Evolutionary conservation across 2,113 vertebrate genomes (phyloP).

Genomic region (Peromyscus leucopus): DNA sequence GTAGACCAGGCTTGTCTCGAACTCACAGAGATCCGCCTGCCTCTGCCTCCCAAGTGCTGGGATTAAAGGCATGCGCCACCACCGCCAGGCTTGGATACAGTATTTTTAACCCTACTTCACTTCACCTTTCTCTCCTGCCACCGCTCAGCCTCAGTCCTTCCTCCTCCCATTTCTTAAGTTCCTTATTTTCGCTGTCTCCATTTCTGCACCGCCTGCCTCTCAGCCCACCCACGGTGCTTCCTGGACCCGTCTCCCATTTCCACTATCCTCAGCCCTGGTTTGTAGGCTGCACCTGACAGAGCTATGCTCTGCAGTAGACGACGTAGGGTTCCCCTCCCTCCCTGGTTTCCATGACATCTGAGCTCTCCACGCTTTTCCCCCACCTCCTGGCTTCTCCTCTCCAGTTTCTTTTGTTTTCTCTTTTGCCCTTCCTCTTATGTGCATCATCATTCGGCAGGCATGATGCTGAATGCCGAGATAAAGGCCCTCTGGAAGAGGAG

Average conservation of each 20-base stretch:
- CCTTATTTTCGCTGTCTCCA: not conserved
- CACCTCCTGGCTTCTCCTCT: not conserved
- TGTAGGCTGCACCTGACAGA: not conserved
- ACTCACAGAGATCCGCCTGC: too few species aligned
- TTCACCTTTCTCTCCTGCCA: not conserved
- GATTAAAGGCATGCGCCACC: too few species aligned
- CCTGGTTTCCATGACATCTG: conserved; percentile 3
- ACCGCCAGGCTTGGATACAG: too few species aligned
- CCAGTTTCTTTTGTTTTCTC: not conserved
- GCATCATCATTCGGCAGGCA: not conserved
- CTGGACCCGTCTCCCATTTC: not conserved
- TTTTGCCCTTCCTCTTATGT: not conserved
- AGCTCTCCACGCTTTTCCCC: not conserved
- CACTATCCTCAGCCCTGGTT: not conserved
- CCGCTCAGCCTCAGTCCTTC: not conserved
- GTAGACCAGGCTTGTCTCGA: too few species aligned
- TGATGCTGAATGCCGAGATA: not conserved
- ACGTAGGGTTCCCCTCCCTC: not conserved
- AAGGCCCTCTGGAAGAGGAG: not conserved
- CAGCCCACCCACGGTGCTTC: not conserved
- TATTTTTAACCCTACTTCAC: not conserved
- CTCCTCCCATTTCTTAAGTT: not conserved
- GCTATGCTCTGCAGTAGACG: not conserved
- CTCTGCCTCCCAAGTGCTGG: too few species aligned
- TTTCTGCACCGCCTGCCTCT: not conserved